These are phyloP conservation scores for Macroglossus sobrinus DNA, from an alignment of 2,113 vertebrate species.

Conservation along the genomic window DNA sequence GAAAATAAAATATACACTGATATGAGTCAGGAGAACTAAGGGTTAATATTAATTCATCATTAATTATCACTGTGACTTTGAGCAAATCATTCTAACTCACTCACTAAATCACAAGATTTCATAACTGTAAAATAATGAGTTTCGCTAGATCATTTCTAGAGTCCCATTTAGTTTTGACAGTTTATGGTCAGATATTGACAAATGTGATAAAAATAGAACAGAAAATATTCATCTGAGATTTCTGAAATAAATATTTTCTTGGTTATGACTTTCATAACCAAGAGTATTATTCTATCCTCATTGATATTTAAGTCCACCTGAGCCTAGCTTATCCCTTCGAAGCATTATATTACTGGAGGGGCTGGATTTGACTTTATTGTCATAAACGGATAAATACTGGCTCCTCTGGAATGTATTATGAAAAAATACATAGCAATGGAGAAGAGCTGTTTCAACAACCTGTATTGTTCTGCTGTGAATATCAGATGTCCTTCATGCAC, in stretches of 20 bases:
- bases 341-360: not conserved
- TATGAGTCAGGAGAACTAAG: not conserved
- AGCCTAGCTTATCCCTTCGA: not conserved
- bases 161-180: not conserved
- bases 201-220: not conserved
- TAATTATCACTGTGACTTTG: not conserved
- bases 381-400: not conserved
- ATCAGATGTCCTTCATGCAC: not conserved
- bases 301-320: not conserved
- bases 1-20: not conserved
- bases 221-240: not conserved
- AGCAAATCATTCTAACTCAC: not conserved
- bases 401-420: not conserved
- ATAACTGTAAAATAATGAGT: not conserved
- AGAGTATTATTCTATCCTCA: not conserved
- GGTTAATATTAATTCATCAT: not conserved
- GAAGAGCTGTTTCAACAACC: not conserved
- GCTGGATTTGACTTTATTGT: not conserved
- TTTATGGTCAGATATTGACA: not conserved
- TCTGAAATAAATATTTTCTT: not conserved
- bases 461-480: not conserved
- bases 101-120: not conserved
- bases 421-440: not conserved
- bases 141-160: not conserved
- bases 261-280: not conserved